Base-by-base conservation (phyloP, 2,888 invertebrate genomes). In the Phytoseiulus persimilis region DNA sequence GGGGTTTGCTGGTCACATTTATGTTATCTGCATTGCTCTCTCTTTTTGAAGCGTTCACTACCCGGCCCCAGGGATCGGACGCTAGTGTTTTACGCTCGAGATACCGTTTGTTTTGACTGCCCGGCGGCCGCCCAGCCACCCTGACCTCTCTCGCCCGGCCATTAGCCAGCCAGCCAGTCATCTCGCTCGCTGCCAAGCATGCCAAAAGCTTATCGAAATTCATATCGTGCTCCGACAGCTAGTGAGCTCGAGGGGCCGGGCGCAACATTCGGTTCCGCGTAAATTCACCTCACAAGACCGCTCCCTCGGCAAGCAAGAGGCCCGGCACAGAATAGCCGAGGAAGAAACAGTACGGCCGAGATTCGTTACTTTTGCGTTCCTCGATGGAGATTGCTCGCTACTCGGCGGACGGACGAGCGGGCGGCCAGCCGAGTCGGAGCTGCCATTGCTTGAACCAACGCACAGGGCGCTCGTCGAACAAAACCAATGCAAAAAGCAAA, bases 401-500 rank as follows among this genome's bases (percentile, higher is more conserved):
- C 2, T 65, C 18, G 65, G 65, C 65, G 11, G 5, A 39, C 39
- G 39, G 9, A 9, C 39, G 39, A 39, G 39, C 5, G 39, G 9
- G 9, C 39, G 5, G 39, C 5, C 39, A 39, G 39, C 39, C 39
- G 5, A 39, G 3, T 39, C 39, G 5, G 39, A 39, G 39, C 39
- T 9, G 9, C 39, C 3, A 39, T 9, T 9, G 9, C 39, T 9
- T 3, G 39, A 39, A 9, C 39, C 39, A 9, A 39, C 39, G 39
- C 39, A 39, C 28, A 65, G 65, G 65, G 18, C 18, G 65, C 65
- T 65, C 65, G 18, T 1, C 65, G 65, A 65, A 65, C 23, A 65
- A 65, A 65, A 65, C 65, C 65, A 65, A 65, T 65, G 65, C 65
- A 65, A 65, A 65, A 65, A 65, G 65, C 65, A 65, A 65, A 65